Percentiles rank a stretch among this genome's conserved stretches.
These are phyloP conservation scores for Lacerta bilineata DNA, from an alignment of 2,797 vertebrate genomes.

Conservation along the genomic window DNA sequence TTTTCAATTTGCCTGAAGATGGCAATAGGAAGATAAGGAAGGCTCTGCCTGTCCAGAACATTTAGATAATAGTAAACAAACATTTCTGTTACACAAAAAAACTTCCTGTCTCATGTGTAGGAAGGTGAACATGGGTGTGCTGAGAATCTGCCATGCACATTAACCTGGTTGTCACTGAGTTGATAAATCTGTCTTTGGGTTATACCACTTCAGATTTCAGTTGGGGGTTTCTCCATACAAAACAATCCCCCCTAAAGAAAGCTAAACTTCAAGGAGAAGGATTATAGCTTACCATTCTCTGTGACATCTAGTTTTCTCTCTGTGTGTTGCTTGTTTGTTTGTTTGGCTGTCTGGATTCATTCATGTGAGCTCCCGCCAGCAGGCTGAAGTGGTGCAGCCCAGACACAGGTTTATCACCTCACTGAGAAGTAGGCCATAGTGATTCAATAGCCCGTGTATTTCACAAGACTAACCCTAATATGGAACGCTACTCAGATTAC, in stretches of 20 bases:
- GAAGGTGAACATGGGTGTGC: background rate
- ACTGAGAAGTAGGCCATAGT: background rate
- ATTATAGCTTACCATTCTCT: background rate
- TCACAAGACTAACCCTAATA: background rate
- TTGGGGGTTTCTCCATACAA: background rate
- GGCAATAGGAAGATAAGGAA: background rate
- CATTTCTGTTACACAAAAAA: background rate
- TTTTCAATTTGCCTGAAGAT: background rate
- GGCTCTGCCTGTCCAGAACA: background rate
- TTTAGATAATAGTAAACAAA: background rate
- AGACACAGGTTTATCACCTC: background rate
- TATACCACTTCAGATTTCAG: background rate
- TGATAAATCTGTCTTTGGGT: background rate
- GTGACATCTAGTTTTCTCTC: background rate
- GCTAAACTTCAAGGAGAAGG: background rate
- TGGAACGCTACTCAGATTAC: slow-evolving; percentile 17
- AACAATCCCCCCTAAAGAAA: background rate
- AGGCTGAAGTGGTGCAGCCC: background rate
- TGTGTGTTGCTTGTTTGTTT: background rate
- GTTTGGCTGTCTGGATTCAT: too few relatives aligned
- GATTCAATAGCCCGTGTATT: background rate
- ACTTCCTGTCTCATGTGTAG: background rate
- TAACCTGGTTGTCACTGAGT: background rate
- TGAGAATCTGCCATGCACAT: background rate
- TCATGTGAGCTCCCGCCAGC: background rate